phyloP scores from a whole-genome alignment of 2,888 invertebrate species.

The Pterostichus madidus region DNA sequence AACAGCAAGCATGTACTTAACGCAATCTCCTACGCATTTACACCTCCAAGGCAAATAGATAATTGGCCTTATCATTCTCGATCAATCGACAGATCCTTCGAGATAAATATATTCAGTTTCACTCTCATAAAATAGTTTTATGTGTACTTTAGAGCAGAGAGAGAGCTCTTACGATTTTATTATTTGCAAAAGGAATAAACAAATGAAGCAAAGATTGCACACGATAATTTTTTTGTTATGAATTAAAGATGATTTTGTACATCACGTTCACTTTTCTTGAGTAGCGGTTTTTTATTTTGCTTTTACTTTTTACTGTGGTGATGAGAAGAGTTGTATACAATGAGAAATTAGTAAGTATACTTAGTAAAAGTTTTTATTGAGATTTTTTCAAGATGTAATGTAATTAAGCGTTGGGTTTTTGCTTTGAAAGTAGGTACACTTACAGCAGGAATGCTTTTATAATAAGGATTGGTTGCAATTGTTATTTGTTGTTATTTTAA shows the following conservation, averaged over 20 bases:
- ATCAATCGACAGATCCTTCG: slow-evolving; percentile 1
- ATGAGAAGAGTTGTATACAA: slow-evolving; percentile 10
- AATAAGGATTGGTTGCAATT: no score
- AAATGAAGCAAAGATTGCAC: no score
- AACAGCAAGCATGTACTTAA: not conserved
- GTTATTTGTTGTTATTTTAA: no score
- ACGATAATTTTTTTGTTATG: no score
- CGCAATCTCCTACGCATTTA: not conserved
- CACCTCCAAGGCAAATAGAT: not conserved
- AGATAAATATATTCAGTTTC: no score
- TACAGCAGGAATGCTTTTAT: no score
- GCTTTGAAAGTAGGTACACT: no score
- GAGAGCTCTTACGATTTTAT: no score
- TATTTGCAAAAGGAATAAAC: no score
- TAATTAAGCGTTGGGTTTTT: no score
- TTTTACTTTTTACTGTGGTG: slow-evolving; percentile 21
- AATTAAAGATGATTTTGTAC: not conserved
- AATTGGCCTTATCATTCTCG: not conserved
- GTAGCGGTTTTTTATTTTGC: not conserved
- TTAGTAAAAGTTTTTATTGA: slow-evolving; percentile 32
- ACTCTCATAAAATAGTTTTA: no score
- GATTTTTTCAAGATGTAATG: not conserved
- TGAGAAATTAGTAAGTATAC: slow-evolving; percentile 6
- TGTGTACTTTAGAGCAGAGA: no score
- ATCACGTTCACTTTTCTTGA: slow-evolving; percentile 29